phyloP scores from a whole-genome alignment of 2,888 invertebrate species.

The Drosophila monieri region DNA sequence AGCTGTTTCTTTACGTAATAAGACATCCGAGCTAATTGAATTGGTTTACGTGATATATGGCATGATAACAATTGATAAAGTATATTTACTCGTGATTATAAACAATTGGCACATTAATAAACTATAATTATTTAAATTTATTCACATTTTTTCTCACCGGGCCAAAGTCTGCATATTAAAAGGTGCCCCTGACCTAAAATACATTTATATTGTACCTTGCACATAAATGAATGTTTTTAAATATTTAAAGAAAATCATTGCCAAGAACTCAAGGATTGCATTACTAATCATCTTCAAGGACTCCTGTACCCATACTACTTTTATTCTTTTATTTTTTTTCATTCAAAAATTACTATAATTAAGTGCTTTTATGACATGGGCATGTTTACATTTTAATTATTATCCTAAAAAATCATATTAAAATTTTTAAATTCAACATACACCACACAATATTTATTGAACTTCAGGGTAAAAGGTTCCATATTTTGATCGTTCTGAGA shows the following conservation, averaged over 20 bases:
- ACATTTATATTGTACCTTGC: not conserved
- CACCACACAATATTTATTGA: not conserved
- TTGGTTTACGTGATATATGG: not conserved
- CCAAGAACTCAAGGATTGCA: too few species aligned
- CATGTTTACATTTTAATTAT: not conserved
- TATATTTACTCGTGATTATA: not conserved
- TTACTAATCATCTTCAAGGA: too few species aligned
- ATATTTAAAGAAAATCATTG: too few species aligned
- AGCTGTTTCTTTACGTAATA: slow-evolving; percentile 23
- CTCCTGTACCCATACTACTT: too few species aligned
- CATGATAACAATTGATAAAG: not conserved
- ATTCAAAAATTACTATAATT: not conserved
- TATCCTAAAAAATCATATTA: not conserved
- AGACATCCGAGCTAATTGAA: not conserved
- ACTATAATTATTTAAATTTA: not conserved
- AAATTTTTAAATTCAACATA: too few species aligned
- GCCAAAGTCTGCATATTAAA: not conserved
- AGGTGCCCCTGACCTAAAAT: not conserved
- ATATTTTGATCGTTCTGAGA: not conserved
- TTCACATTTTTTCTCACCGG: not conserved
- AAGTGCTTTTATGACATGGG: not conserved
- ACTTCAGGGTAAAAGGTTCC: slow-evolving; percentile 1
- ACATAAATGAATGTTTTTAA: not conserved
- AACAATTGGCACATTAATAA: not conserved
- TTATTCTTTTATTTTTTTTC: too few species aligned